Base-by-base conservation (phyloP, 1,140 invertebrate genomes). In the Radopholus similis region DNA sequence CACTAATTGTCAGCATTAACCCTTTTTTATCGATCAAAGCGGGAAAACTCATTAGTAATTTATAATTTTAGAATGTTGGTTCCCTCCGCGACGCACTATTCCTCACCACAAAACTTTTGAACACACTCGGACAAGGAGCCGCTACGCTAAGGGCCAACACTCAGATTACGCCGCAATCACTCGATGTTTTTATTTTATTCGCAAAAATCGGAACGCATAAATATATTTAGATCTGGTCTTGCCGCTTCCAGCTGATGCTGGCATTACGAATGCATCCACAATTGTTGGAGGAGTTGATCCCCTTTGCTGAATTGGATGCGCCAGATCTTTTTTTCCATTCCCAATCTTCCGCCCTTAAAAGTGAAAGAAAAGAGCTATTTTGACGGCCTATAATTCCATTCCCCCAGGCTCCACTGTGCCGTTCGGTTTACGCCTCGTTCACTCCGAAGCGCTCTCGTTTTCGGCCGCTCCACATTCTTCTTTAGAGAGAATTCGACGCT, bases 271-370 rank as follows among this genome's bases (percentile, higher is more conserved):
- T 74, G 70, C 55, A 79, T 59, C 53, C 28, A 32, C 66, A 70
- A 35, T 13, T 79, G 28, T 38, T 71, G 28, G 77, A 78, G 11
- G 76, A 77, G 56, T 38, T 77, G 42, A 40, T 47, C 21, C 51
- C 76, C 1, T 77, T 77, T 55, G 77, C 73, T 53, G 74, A 77
- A n/a, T 54, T 77, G 66, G 76, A 77, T 44, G 68, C 77, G 28
- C 76, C 76, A 15, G 76, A 77, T 60, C 47, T 75, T 18, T 80
- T 54, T 51, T 70, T 77, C 35, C 77, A 78, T 0, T 32, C 55
- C 26, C 18, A 63, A 18, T n/a, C 15, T 1, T 59, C 2, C 11
- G 53, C 18, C 18, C 18, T 28, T 54, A 13, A 26, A 54, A 54
- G 11, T 54, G 11, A 54, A 13, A 13, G 18, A 54, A 54, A 54